Evolutionary conservation across 2,888 invertebrate species (phyloP).

Genomic region (Cheilosia impressa): DNA sequence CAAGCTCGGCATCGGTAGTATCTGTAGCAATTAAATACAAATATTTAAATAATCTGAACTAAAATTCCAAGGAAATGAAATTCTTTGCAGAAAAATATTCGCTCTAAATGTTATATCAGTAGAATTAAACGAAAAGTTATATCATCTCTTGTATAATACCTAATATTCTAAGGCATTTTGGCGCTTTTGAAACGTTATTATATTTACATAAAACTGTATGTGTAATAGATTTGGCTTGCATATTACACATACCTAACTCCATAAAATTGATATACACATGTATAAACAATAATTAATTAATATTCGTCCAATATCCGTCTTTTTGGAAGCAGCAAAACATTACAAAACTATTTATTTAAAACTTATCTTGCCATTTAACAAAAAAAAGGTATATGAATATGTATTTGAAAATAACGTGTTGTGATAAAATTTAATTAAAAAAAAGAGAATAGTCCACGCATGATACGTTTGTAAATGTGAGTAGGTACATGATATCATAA

Average conservation of each 20-base stretch:
- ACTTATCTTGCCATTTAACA: constrained; percentile 37
- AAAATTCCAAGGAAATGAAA: constrained; percentile 1
- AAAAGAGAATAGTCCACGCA: constrained; percentile 12
- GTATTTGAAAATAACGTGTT: constrained; percentile 41
- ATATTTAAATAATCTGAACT: not conserved
- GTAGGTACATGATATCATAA: constrained; percentile 11
- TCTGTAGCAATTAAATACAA: not conserved
- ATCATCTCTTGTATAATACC: constrained; percentile 20
- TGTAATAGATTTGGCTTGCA: constrained; percentile 21
- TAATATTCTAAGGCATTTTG: constrained; percentile 10
- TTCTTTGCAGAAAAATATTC: constrained; percentile 10
- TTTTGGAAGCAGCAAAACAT: constrained; percentile 20
- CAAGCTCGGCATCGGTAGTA: not conserved
- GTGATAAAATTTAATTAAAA: constrained; percentile 46
- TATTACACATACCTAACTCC: not conserved
- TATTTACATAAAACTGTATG: not conserved
- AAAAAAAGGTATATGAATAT: constrained; percentile 9
- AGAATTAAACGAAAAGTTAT: constrained; percentile 22
- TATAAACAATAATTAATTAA: constrained; percentile 16
- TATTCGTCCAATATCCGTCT: constrained; percentile 56
- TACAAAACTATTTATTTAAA: constrained; percentile 16
- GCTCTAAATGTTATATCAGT: constrained; percentile 23
- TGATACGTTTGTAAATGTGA: constrained; percentile 3
- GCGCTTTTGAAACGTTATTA: constrained; percentile 25
- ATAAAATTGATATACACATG: constrained; percentile 16